Conservation (phyloP, 2,888 invertebrate genomes). For the Druceiella hillmani region DNA sequence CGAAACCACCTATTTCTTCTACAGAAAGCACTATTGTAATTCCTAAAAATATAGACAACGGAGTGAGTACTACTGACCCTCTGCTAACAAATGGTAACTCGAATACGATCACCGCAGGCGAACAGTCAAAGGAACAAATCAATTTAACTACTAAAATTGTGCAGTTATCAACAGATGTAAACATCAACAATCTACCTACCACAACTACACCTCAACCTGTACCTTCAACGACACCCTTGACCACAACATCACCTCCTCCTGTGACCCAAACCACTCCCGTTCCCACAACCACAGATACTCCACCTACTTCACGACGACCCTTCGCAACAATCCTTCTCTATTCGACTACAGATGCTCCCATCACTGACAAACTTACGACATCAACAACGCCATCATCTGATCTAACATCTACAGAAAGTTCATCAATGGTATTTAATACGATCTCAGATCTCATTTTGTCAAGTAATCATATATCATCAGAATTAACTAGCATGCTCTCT, state of each 20-base stretch:
- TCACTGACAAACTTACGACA: constrained; percentile 40
- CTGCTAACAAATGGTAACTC: constrained; percentile 9
- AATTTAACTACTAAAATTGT: constrained; percentile 45
- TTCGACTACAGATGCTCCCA: constrained; percentile 39
- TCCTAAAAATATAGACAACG: constrained; percentile 41
- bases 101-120: constrained; percentile 13
- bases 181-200: constrained; percentile 42
- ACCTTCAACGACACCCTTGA: constrained; percentile 30
- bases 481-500: constrained; percentile 51
- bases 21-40: constrained; percentile 38
- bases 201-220: constrained; percentile 21
- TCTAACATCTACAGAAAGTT: constrained; percentile 41
- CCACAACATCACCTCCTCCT: constrained; percentile 30
- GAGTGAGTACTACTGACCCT: constrained; percentile 40
- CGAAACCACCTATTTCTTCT: constrained; percentile 41
- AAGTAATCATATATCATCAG: constrained; percentile 44
- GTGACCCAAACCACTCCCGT: constrained; percentile 38
- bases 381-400: constrained; percentile 35
- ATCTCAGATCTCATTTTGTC: constrained; percentile 46
- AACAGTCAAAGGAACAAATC: constrained; percentile 19
- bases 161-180: constrained; percentile 44
- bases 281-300: constrained; percentile 28
- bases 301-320: constrained; percentile 37
- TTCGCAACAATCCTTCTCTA: constrained; percentile 48
- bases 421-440: constrained; percentile 48